A percentile compares a stretch with the other conserved stretches of the same genome.
Conservation (phyloP, 35 echinoderm and acorn worm genomes). For the Ptychodera flava region DNA sequence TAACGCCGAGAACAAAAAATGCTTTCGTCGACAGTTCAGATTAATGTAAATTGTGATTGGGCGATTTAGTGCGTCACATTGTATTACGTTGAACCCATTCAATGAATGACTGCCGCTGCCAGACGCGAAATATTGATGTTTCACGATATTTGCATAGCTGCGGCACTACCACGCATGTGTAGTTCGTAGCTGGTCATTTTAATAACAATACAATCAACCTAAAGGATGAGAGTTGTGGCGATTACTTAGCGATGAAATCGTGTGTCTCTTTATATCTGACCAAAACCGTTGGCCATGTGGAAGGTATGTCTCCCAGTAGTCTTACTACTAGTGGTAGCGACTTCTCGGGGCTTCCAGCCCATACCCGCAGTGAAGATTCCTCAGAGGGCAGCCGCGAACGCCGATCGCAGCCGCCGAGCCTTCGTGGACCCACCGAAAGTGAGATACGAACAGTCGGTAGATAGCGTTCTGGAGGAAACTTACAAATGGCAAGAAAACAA, state of each 20-base stretch:
- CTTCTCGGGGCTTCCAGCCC: not conserved
- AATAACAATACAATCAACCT: not conserved
- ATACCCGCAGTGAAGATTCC: not conserved
- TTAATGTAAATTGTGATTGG: too few relatives aligned
- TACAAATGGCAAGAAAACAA: constrained; percentile 98
- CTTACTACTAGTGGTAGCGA: not conserved
- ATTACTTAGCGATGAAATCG: not conserved
- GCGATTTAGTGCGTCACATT: too few relatives aligned
- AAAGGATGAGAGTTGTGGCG: not conserved
- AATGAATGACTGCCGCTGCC: too few relatives aligned
- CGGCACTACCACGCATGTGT: not conserved
- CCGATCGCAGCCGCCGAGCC: not conserved
- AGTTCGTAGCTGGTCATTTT: not conserved
- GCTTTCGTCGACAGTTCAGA: too few relatives aligned
- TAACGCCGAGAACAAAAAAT: too few relatives aligned
- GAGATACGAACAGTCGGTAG: not conserved
- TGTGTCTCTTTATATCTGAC: not conserved
- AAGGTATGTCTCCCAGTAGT: not conserved
- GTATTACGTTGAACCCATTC: too few relatives aligned
- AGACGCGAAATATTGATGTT: too few relatives aligned
- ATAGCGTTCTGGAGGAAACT: constrained; percentile 40
- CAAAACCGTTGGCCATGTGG: not conserved
- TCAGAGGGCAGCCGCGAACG: not conserved
- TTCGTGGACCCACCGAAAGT: constrained; percentile 2
- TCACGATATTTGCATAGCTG: too few relatives aligned